phyloP scores from a whole-genome alignment of 1,140 invertebrate genomes.

The Gryon sp. region DNA sequence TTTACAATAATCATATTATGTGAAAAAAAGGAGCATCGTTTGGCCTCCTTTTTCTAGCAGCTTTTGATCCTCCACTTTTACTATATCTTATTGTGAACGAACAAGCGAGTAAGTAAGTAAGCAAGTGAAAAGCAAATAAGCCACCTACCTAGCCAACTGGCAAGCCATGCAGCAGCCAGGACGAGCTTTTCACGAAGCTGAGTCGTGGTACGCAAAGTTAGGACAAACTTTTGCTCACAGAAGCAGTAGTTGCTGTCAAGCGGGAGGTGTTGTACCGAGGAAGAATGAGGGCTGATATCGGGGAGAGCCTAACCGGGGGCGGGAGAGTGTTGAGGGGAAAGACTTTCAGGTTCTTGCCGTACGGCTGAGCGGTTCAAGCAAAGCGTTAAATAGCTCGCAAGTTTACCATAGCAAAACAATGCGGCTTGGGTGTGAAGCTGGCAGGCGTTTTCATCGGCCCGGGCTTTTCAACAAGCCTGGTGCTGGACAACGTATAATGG shows the following conservation, averaged over 20 bases:
- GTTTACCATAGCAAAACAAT: slow-evolving; percentile 75
- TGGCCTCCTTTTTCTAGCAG: too few relatives aligned
- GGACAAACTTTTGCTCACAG: slow-evolving; percentile 67
- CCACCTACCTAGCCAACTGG: slow-evolving; percentile 13
- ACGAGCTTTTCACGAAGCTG: slow-evolving; percentile 65
- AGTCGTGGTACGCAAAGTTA: slow-evolving; percentile 69
- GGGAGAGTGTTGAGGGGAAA: too few relatives aligned
- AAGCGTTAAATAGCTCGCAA: slow-evolving; percentile 78
- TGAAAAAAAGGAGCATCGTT: too few relatives aligned
- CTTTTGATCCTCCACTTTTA: background rate
- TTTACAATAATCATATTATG: too few relatives aligned
- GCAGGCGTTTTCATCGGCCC: slow-evolving; percentile 53
- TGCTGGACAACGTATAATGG: slow-evolving; percentile 49
- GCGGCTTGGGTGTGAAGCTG: slow-evolving; percentile 72
- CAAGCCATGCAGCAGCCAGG: slow-evolving; percentile 1
- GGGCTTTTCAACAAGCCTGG: slow-evolving; percentile 58
- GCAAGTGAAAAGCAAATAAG: slow-evolving; percentile 16
- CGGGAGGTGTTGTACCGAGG: slow-evolving; percentile 37
- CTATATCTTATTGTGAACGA: slow-evolving; percentile 1
- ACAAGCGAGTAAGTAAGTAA: slow-evolving; percentile 10
- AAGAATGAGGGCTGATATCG: slow-evolving; percentile 28
- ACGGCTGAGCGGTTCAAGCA: slow-evolving; percentile 67
- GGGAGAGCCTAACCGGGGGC: slow-evolving; percentile 55
- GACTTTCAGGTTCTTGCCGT: slow-evolving; percentile 69
- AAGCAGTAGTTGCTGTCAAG: slow-evolving; percentile 51